Evolutionary conservation across 2,113 vertebrate genomes (phyloP), one percentile per base, ranked within the genome.

Genomic region (Hippotragus niger): DNA sequence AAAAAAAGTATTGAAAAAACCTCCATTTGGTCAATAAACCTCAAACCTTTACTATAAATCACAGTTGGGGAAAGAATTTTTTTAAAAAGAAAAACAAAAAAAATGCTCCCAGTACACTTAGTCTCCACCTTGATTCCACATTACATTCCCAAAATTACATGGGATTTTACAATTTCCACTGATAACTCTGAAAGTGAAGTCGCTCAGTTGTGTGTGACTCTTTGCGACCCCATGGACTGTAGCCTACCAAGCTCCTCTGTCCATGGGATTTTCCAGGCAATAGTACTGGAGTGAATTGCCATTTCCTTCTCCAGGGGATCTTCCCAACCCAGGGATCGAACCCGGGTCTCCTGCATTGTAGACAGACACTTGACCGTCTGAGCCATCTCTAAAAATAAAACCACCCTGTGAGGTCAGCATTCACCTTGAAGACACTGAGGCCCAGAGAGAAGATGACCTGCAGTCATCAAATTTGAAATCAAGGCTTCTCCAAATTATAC

Each of bases 401-500:
- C 45, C 92, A 85, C 33, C 10, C 53, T 52, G 29, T 88, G 43
- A 71, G 89, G 82, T 93, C 74, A 81, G 52, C 21, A 84, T 87
- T 90, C 87, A 76, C 7, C 58, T 12, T 58, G 36, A 93, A 88
- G 92, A 95, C 50, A 86, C 2, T 94, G 29, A 93, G 40, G 21
- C 27, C 76, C 87, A 93, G 55, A 91, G 6, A 88, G n/a, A 97
- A 43, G 6, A 16, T 64, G 36, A 90, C 62, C 45, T 91, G 45
- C 91, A 95, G 31, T 50, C 31, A 96, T 83, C 60, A 15, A 88
- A 91, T 55, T 55, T 93, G 53, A 97, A 97, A 96, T 91, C n/a
- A 95, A 87, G 67, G 52, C 36, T 92, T 95, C 67, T 87, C 36
- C 60, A 97, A 91, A 92, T 47, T 85, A n/a, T 33, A 47, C 16